Evolutionary conservation across 2,797 vertebrate species (phyloP).

Genomic region (Enteromius trimaculatus): DNA sequence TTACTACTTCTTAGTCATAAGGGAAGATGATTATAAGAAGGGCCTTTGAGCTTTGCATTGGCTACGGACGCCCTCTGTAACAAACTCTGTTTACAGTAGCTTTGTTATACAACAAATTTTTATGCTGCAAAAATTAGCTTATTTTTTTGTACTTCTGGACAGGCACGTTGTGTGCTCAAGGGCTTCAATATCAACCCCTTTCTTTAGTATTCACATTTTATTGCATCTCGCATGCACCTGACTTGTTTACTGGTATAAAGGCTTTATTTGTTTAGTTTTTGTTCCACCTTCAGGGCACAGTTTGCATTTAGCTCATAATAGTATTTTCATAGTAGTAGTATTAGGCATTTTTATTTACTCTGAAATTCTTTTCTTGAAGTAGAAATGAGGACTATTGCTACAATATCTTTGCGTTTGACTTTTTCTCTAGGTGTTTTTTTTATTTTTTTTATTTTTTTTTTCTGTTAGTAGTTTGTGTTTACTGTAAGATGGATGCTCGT

Average conservation of each 20-base stretch:
- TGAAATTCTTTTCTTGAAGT: slow-evolving; percentile 23
- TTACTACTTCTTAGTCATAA: slow-evolving; percentile 17
- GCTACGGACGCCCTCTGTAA: slow-evolving; percentile 16
- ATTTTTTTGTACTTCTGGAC: slow-evolving; percentile 38
- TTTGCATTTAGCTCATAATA: slow-evolving; percentile 12
- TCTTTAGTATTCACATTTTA: slow-evolving; percentile 6
- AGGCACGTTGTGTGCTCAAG: slow-evolving; percentile 41
- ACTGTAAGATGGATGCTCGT: slow-evolving; percentile 2
- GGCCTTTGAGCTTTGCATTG: slow-evolving; percentile 38
- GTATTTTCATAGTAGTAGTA: slow-evolving; percentile 11
- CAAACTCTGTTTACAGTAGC: slow-evolving; percentile 36
- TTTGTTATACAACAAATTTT: slow-evolving; percentile 37
- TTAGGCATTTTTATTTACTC: slow-evolving; percentile 18
- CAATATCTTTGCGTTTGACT: slow-evolving; percentile 14
- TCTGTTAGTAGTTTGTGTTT: background rate
- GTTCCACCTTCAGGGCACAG: slow-evolving; percentile 1
- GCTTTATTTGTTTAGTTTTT: background rate
- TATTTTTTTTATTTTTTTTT: background rate
- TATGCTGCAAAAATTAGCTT: slow-evolving; percentile 30
- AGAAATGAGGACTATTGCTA: slow-evolving; percentile 4
- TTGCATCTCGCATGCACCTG: slow-evolving; percentile 25
- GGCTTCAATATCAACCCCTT: slow-evolving; percentile 41
- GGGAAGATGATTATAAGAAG: background rate
- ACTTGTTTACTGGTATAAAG: slow-evolving; percentile 21
- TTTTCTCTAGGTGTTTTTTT: background rate